Evolutionary conservation across 1,140 invertebrate species (phyloP).

Genomic region (Phthorimaea operculella): DNA sequence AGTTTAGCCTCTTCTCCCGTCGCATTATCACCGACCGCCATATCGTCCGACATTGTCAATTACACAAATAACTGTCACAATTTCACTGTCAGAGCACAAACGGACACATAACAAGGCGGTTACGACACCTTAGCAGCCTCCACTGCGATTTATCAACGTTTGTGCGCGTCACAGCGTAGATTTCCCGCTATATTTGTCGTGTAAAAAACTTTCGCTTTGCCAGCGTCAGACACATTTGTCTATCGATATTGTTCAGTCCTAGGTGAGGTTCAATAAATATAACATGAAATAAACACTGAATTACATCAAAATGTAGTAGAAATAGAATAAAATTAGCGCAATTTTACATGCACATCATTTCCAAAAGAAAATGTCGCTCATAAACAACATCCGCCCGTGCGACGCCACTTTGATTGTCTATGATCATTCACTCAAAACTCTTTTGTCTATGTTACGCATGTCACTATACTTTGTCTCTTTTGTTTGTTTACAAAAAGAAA

Average conservation of each 20-base stretch:
- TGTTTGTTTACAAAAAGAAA: too few species aligned
- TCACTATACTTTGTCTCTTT: too few species aligned
- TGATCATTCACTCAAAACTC: conserved; percentile 13
- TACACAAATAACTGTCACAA: conserved; percentile 44
- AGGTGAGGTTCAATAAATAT: conserved; percentile 6
- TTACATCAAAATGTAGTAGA: conserved; percentile 15
- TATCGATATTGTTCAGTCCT: conserved; percentile 3
- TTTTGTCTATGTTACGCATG: neutral
- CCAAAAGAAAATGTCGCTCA: conserved; percentile 60
- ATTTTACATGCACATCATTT: conserved; percentile 25
- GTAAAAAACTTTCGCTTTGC: conserved; percentile 38
- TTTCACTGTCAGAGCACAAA: conserved; percentile 49
- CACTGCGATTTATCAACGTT: conserved; percentile 44
- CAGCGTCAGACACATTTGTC: conserved; percentile 12
- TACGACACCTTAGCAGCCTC: conserved; percentile 42
- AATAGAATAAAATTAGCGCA: conserved; percentile 25
- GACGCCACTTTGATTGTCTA: conserved; percentile 53
- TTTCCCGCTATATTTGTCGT: conserved; percentile 61
- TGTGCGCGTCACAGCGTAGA: conserved; percentile 58
- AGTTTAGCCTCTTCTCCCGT: conserved; percentile 37
- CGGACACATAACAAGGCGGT: conserved; percentile 54
- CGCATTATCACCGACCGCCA: conserved; percentile 60
- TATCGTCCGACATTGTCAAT: conserved; percentile 65
- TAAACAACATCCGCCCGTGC: conserved; percentile 58
- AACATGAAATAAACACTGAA: conserved; percentile 8